phyloP scores from a whole-genome alignment of 2,113 vertebrate genomes.

The Notothenia coriiceps region DNA sequence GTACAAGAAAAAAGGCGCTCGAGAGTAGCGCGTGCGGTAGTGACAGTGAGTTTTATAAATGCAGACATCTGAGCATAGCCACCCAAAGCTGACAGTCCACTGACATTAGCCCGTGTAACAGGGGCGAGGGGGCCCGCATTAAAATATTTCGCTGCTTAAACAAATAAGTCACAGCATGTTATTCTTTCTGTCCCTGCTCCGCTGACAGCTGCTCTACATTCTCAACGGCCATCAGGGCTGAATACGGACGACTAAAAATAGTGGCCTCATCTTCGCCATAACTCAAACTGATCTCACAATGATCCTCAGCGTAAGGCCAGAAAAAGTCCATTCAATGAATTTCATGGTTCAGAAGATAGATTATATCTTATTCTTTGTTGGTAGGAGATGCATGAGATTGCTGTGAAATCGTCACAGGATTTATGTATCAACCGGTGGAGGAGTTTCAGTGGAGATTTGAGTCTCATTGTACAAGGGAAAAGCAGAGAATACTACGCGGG shows the following conservation, averaged over 20 bases:
- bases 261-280: slow-evolving; percentile 55
- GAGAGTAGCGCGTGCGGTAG: slow-evolving; percentile 16
- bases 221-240: slow-evolving; percentile 56
- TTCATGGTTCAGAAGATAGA: slow-evolving; percentile 23
- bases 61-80: slow-evolving; percentile 69
- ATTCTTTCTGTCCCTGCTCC: slow-evolving; percentile 66
- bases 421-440: slow-evolving; percentile 67
- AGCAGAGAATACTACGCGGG: background rate
- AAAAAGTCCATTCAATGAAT: background rate
- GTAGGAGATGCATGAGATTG: slow-evolving; percentile 26
- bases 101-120: slow-evolving; percentile 56
- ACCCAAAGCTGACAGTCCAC: slow-evolving; percentile 41
- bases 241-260: slow-evolving; percentile 60
- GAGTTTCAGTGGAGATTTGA: slow-evolving; percentile 26
- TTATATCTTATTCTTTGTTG: slow-evolving; percentile 30
- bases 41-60: slow-evolving; percentile 45
- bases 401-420: slow-evolving; percentile 34
- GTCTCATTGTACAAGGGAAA: slow-evolving; percentile 45
- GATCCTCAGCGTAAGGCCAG: slow-evolving; percentile 3
- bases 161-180: slow-evolving; percentile 75
- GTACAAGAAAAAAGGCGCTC: slow-evolving; percentile 1
- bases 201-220: slow-evolving; percentile 71
- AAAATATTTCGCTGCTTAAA: slow-evolving; percentile 71
- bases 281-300: slow-evolving; percentile 36
- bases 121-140: slow-evolving; percentile 56